Conservation (phyloP, 2,797 vertebrate species). For the Melanotaenia nigrans region DNA sequence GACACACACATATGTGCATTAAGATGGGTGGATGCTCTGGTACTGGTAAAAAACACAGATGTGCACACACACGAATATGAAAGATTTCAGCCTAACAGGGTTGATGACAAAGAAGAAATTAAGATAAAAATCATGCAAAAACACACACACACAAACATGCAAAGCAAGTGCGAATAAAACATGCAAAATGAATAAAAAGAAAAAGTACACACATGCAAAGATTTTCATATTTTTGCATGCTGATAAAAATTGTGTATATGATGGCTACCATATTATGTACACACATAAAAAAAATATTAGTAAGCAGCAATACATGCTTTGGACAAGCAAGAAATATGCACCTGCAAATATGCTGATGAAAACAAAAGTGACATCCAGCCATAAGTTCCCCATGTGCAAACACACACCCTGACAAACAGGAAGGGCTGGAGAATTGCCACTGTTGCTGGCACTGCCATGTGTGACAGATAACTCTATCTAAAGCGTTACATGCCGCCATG, state of each 20-base stretch:
- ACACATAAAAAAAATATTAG: slow-evolving; percentile 13
- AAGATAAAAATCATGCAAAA: slow-evolving; percentile 21
- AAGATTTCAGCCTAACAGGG: slow-evolving; percentile 8
- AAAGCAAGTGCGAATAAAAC: slow-evolving; percentile 10
- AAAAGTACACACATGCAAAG: slow-evolving; percentile 11
- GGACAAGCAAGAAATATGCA: slow-evolving; percentile 14
- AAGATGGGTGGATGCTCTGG: not conserved
- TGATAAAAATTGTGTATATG: slow-evolving; percentile 11
- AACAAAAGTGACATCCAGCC: slow-evolving; percentile 21
- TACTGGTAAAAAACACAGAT: too few species aligned
- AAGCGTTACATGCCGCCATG: slow-evolving; percentile 55
- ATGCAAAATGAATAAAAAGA: slow-evolving; percentile 13
- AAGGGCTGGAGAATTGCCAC: slow-evolving; percentile 54
- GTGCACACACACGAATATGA: not conserved
- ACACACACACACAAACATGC: slow-evolving; percentile 26
- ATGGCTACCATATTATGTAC: not conserved
- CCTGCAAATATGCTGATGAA: slow-evolving; percentile 45
- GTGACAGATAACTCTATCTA: slow-evolving; percentile 73
- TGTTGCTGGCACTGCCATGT: slow-evolving; percentile 51
- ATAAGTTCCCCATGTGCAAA: slow-evolving; percentile 7
- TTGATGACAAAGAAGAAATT: slow-evolving; percentile 1
- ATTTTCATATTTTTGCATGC: slow-evolving; percentile 2
- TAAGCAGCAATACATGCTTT: slow-evolving; percentile 11
- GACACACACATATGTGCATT: not conserved
- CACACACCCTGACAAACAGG: not conserved